Percentiles rank a stretch among this genome's conserved stretches.
Evolutionary conservation across 2,888 invertebrate genomes (phyloP).

Genomic region (Stratiomys singularior): DNA sequence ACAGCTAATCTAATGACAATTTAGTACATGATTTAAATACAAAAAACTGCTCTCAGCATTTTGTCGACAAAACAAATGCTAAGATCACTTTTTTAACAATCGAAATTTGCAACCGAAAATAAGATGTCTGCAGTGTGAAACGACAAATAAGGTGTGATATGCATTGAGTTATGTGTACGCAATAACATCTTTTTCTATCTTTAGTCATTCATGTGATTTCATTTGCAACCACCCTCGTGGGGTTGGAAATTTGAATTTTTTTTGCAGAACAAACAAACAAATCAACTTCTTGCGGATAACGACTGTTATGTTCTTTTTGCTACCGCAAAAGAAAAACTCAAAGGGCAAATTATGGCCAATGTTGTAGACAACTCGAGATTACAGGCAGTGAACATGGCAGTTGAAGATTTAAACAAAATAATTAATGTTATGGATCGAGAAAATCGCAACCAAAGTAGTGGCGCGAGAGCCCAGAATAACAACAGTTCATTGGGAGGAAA

Average conservation of each 20-base stretch:
- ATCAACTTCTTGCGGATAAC: constrained; percentile 49
- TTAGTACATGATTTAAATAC: too few relatives aligned
- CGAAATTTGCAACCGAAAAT: too few relatives aligned
- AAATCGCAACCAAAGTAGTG: not conserved
- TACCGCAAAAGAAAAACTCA: constrained; percentile 51
- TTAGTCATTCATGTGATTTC: too few relatives aligned
- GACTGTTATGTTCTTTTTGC: constrained; percentile 50
- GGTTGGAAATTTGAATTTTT: constrained; percentile 23
- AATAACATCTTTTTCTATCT: too few relatives aligned
- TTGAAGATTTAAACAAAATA: constrained; percentile 47
- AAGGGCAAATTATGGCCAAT: constrained; percentile 47
- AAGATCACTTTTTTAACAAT: too few relatives aligned
- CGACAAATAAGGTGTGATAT: too few relatives aligned
- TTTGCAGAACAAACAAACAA: constrained; percentile 49
- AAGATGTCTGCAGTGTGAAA: too few relatives aligned
- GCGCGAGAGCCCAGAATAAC: constrained; percentile 23
- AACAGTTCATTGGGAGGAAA: constrained; percentile 1
- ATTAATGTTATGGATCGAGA: constrained; percentile 41
- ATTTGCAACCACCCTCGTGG: too few relatives aligned
- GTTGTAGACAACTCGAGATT: constrained; percentile 47
- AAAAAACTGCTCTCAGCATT: too few relatives aligned
- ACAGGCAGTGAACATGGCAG: constrained; percentile 46
- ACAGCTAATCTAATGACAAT: too few relatives aligned
- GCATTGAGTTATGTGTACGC: too few relatives aligned
- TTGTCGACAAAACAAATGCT: too few relatives aligned